These are phyloP conservation scores for Hydriomena furcata DNA, from an alignment of 2,888 invertebrate species.

Conservation along the genomic window DNA sequence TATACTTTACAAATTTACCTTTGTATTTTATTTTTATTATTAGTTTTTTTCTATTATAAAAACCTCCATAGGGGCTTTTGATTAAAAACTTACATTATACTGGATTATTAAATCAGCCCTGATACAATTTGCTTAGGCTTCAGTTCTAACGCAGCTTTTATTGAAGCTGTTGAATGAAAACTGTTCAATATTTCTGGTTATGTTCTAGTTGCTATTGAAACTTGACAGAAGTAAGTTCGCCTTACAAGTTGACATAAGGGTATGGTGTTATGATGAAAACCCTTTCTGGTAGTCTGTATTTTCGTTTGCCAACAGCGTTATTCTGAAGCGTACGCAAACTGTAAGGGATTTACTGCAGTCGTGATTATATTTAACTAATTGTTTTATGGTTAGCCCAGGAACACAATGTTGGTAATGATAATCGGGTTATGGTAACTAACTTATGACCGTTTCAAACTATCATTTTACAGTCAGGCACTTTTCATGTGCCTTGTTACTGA, in stretches of 20 bases:
- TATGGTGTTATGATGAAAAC: too few species aligned
- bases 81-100: conserved; percentile 81
- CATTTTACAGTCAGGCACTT: conserved; percentile 7
- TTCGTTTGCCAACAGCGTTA: neutral
- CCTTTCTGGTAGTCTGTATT: too few species aligned
- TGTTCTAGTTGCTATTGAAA: too few species aligned
- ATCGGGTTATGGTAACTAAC: neutral
- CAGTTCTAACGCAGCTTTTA: neutral
- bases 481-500: conserved; percentile 1
- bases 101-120: conserved; percentile 54
- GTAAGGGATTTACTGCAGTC: conserved; percentile 67
- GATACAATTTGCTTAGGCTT: conserved; percentile 7
- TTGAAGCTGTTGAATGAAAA: too few species aligned
- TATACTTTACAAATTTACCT: conserved; percentile 81
- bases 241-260: neutral
- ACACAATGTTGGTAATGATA: conserved; percentile 59
- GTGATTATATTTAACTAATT: conserved; percentile 64
- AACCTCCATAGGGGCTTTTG: conserved; percentile 81
- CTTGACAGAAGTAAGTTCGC: too few species aligned
- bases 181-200: too few species aligned
- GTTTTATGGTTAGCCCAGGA: conserved; percentile 71
- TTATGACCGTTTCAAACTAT: neutral
- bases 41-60: conserved; percentile 75
- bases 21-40: conserved; percentile 66
- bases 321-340: conserved; percentile 7